Evolutionary conservation across 2,797 vertebrate genomes (phyloP).

Genomic region (Neomorphus geoffroyi): DNA sequence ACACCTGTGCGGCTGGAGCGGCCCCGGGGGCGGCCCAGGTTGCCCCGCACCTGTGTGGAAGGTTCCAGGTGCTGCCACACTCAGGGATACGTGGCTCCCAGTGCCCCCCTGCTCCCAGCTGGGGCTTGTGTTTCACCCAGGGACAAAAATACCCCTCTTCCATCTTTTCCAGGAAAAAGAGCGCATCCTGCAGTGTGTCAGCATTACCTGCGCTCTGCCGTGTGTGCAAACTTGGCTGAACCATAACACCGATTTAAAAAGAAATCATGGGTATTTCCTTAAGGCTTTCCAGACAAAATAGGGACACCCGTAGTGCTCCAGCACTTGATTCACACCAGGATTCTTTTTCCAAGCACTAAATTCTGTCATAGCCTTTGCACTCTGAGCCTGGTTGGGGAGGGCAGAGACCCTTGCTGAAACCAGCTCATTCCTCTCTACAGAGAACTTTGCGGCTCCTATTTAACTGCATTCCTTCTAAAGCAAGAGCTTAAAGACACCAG

Average conservation of each 20-base stretch:
- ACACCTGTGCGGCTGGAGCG: neutral
- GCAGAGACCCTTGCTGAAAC: neutral
- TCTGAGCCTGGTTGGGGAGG: neutral
- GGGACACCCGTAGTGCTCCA: neutral
- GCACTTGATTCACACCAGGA: neutral
- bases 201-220: neutral
- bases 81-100: neutral
- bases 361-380: neutral
- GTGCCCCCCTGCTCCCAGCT: neutral
- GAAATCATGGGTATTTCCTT: neutral
- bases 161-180: neutral
- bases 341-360: conserved; percentile 10
- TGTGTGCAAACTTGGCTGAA: neutral
- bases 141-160: neutral
- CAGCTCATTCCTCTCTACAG: neutral
- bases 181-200: neutral
- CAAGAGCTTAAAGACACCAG: neutral
- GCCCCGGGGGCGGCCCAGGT: neutral
- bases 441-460: neutral
- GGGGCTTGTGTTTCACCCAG: neutral
- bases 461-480: neutral
- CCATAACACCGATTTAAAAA: neutral
- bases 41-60: neutral
- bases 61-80: neutral
- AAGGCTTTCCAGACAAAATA: neutral